Base-by-base conservation (phyloP, 1,140 invertebrate genomes). In the Geopemphigus sp. region DNA sequence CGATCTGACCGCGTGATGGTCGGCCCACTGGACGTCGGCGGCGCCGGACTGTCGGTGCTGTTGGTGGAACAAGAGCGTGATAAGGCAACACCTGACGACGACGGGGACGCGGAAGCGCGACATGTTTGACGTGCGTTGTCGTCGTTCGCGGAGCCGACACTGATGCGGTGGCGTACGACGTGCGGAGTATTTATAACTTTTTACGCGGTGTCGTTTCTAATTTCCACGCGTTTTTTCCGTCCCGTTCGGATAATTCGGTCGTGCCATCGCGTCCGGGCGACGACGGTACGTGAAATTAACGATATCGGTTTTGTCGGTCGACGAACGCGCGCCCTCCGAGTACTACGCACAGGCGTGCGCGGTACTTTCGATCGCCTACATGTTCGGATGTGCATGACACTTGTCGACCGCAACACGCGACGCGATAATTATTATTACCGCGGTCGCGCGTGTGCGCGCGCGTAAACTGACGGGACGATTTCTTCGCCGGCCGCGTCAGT, bases 361-460 rank as follows among this genome's bases (percentile, higher is more conserved):
- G 11, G 5, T 45, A 45, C 39, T 74, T 72, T 74, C 32, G 72
- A 22, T 74, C n/a, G 47, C 57, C 74, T 47, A 78, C 32, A 78
- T 78, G 57, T 15, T 50, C 39, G 74, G 11, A 50, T 12, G 39
- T 6, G 74, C 57, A 26, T 78, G 57, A 78, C 74, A 47, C 45
- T 19, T 22, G 50, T 17, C 14, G 29, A 76, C 72, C 72, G 29
- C 72, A 76, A 59, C 5, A 59, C 45, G 3, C 47, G 47, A 50
- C n/a, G n/a, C n/a, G n/a, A n/a, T n/a, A n/a, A n/a, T n/a, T n/a
- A n/a, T n/a, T n/a, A n/a, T n/a, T n/a, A n/a, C n/a, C n/a, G n/a
- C n/a, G n/a, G n/a, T n/a, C n/a, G n/a, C n/a, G n/a, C n/a, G n/a
- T n/a, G n/a, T n/a, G n/a, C n/a, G n/a, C n/a, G n/a, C n/a, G n/a